Percentiles rank a stretch among this genome's conserved stretches.
Conservation (phyloP, 1,140 invertebrate species). For the Hesperophylax magnus region DNA sequence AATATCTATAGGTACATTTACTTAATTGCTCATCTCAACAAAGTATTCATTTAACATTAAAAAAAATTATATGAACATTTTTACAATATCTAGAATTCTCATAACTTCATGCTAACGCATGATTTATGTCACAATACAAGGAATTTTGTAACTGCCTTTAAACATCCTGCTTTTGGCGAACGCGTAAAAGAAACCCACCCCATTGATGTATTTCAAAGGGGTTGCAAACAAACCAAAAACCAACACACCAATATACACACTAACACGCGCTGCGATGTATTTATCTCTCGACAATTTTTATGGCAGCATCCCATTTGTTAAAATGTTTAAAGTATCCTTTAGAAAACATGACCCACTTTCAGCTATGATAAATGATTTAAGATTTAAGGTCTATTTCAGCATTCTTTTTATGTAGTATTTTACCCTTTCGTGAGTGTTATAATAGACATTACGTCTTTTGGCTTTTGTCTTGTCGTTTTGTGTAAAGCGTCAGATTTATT, state of each 20-base stretch:
- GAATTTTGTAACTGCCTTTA: not conserved
- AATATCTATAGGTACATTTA: no score
- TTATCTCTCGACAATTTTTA: slow-evolving; percentile 20
- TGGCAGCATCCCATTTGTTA: slow-evolving; percentile 36
- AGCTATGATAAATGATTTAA: slow-evolving; percentile 45
- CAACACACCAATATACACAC: no score
- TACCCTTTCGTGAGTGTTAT: slow-evolving; percentile 16
- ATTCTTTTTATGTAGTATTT: no score
- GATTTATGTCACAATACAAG: not conserved
- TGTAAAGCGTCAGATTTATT: not conserved
- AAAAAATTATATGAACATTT: no score
- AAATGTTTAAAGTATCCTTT: slow-evolving; percentile 4
- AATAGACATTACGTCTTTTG: slow-evolving; percentile 29
- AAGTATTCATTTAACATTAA: no score
- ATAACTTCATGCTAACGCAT: not conserved
- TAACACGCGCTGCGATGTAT: not conserved
- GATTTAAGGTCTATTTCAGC: no score
- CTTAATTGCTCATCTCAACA: no score
- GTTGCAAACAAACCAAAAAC: not conserved
- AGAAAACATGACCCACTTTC: slow-evolving; percentile 46
- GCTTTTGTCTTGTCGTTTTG: not conserved
- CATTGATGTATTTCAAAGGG: slow-evolving; percentile 9
- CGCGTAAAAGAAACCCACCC: not conserved
- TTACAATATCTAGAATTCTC: no score
- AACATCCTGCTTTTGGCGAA: slow-evolving; percentile 5